Base-by-base conservation (phyloP, 1,140 invertebrate species). In the Eriosoma lanigerum region DNA sequence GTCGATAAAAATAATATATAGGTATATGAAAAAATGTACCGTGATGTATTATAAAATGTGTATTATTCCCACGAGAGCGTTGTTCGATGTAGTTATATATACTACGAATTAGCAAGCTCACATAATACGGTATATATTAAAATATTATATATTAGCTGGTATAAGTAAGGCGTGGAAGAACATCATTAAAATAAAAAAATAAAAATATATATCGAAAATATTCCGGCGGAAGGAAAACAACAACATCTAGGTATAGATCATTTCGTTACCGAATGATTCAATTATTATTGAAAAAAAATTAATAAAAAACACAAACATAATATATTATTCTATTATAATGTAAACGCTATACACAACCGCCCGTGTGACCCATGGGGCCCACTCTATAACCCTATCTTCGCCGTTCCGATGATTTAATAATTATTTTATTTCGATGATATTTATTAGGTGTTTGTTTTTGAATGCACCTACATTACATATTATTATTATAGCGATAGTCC, bases 381-480 rank as follows among this genome's bases (percentile, higher is more conserved):
- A 29, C 13, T 21, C 13, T 15, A n/a, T n/a, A n/a, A 26, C 24
- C 21, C 44, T 9, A 8, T 29, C 21, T 29, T 15, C 10, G 9
- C 12, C 8, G 46, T 26, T 8, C 48, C 0, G 26, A 73, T 21
- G 26, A 73, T 73, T 73, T 54, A 73, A 73, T n/a, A 73, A 73
- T 73, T 73, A 73, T 73, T 54, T 73, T 38, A 56, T 54, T 52
- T 58, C 72, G 21, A 21, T 24, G 32, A 76, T 58, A 58, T 76
- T 76, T 76, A 76, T 76, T 76, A 56, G 72, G 52, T 58, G 72
- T 76, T 76, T 76, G 19, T 58, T 38, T 73, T 56, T 12, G n/a
- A 52, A 54, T 24, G 70, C 26, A n/a, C 19, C 9, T 29, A 29
- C 17, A 29, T 9, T 29, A 50, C 50, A 19, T 66, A 8, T 48